Evolutionary conservation across 1,140 invertebrate species (phyloP), one percentile per base, ranked within the genome.

Genomic region (Nautilus pompilius): DNA sequence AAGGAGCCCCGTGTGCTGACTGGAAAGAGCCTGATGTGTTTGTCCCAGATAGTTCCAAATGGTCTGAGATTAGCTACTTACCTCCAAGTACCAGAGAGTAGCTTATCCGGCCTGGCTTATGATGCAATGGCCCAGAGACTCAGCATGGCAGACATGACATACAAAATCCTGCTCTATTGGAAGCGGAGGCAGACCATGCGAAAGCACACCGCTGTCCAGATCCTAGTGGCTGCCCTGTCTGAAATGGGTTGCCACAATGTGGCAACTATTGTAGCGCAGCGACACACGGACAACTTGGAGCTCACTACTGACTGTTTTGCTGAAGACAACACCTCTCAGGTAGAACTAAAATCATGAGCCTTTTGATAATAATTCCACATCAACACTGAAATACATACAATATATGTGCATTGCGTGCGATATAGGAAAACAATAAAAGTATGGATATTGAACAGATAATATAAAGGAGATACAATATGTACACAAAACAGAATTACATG

Each of bases 91-190:
- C 77, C 80, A 2, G 81, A 82, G 56, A 78, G 76, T 49, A 75
- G 77, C 17, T 80, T 82, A 29, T 82, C 80, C 0, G 80, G 81
- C 13, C 75, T 82, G 8, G 81, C 78, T 15, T 82, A 82, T 58
- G 81, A 82, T 68, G 79, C 79, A 20, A 74, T 82, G 36, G 73
- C 78, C 17, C 79, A 78, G 60, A 77, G 76, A 29, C 69, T 75
- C 0, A 72, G 63, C 46, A 77, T 82, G 70, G 63, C 70, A 0
- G 79, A 81, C 55, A 77, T 82, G 13, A 79, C 78, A 4, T 82
- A 82, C 68, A 80, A 76, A 59, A 81, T 82, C 26, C 66, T 82
- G 29, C 67, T 82, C 1, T 71, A 77, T 63, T 82, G 80, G 80
- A 82, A 82, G 57, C 67, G 80, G 13, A 68, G 71, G 34, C 62